Base-by-base conservation (phyloP, 2,888 invertebrate genomes). In the Anodontia alba region DNA sequence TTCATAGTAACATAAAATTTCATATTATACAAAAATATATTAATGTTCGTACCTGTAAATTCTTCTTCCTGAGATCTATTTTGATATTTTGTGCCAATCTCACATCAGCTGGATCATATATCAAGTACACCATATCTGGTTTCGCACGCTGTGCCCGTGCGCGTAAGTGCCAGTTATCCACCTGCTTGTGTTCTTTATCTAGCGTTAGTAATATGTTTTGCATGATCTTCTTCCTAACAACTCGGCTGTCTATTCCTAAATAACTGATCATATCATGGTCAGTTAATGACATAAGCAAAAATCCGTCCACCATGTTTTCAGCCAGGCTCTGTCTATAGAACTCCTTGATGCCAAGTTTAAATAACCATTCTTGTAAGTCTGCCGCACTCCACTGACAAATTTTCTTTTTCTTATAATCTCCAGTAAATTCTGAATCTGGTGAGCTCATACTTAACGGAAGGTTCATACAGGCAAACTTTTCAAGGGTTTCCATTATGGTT, bases 351-450 rank as follows among this genome's bases (percentile, higher is more conserved):
- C 93, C 93, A 5, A 94, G 86, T 54, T 91, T 91, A 73, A 89
- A 92, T 46, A 94, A 84, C 94, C 94, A 94, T 80, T 94, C 94
- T 81, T 94, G 94, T n/a, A 94, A 83, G 77, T 94, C 93, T 70
- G 82, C 83, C 10, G 90, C 88, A 76, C 83, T 90, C 94, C 94
- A 94, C 73, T 92, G 90, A 75, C 92, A 93, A 17, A 94, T 91
- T 81, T 92, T 93, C 83, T 93, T 93, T 73, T 89, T 90, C 76
- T 88, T 91, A 80, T 91, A 94, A 70, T 93, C 90, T 29, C 93
- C 94, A 3, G 91, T 92, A 71, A 92, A 93, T 79, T 93, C 93
- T 1, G 89, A 88, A 69, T 92, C 92, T 1, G 90, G 86, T 8
- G 87, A 85, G 26, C 74, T 75, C 0, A 92, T 90, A 7, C 81